phyloP scores from a whole-genome alignment of 2,113 vertebrate genomes.

The Phainopepla nitens region DNA sequence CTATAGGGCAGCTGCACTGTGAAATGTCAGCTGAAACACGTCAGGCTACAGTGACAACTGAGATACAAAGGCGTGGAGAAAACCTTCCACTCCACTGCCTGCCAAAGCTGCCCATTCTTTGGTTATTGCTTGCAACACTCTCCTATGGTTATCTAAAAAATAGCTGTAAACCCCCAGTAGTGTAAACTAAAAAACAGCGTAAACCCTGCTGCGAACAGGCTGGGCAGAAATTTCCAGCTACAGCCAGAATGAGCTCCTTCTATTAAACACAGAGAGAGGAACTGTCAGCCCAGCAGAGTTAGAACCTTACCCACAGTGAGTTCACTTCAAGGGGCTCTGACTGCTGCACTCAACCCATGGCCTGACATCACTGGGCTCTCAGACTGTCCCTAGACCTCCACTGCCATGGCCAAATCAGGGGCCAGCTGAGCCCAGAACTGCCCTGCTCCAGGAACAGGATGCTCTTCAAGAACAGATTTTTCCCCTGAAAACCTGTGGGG shows the following conservation, averaged over 20 bases:
- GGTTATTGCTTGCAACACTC: background rate
- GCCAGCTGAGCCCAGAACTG: background rate
- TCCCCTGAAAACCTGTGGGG: background rate
- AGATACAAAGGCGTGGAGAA: background rate
- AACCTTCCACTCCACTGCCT: background rate
- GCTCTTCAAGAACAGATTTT: background rate
- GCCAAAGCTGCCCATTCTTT: background rate
- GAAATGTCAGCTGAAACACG: background rate
- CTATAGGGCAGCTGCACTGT: background rate
- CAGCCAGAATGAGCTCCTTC: background rate
- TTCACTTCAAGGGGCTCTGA: background rate
- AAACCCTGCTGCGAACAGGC: background rate
- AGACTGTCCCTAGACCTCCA: background rate
- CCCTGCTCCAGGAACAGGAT: background rate
- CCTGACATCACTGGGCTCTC: background rate
- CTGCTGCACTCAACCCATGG: background rate
- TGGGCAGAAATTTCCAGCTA: background rate
- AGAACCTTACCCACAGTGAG: background rate
- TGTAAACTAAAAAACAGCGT: no score
- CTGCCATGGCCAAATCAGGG: rapidly evolving
- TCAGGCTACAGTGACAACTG: background rate
- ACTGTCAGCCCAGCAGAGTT: background rate
- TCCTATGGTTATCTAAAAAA: background rate
- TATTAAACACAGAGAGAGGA: background rate
- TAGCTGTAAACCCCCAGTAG: background rate